Evolutionary conservation across 2,797 vertebrate species (phyloP).

Genomic region (Danio jaintianensis): DNA sequence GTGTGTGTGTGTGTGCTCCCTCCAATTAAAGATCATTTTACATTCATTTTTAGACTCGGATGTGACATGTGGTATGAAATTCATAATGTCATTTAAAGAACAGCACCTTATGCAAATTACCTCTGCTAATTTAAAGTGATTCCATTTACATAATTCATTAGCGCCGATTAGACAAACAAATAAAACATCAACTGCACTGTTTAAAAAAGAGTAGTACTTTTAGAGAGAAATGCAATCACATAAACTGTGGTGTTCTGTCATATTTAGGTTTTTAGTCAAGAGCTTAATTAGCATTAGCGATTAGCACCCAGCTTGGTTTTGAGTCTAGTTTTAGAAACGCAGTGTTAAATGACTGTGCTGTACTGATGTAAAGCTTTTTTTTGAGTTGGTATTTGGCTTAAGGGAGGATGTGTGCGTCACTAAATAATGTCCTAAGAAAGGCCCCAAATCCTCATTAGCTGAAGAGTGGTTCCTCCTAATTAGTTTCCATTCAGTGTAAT

Average conservation of each 20-base stretch:
- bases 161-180: constrained; percentile 33
- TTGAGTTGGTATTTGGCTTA: constrained; percentile 57
- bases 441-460: constrained; percentile 94
- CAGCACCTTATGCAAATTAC: constrained; percentile 28
- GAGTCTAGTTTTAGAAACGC: not conserved
- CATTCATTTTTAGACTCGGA: constrained; percentile 10
- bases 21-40: constrained; percentile 42
- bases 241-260: not conserved
- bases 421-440: constrained; percentile 86
- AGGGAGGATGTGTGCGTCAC: constrained; percentile 50
- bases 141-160: constrained; percentile 39
- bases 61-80: constrained; percentile 43
- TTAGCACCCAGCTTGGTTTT: constrained; percentile 10
- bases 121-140: constrained; percentile 18
- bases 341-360: constrained; percentile 24
- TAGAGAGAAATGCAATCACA: constrained; percentile 39
- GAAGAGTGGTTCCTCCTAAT: constrained; percentile 96
- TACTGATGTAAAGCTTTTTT: constrained; percentile 14
- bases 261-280: not conserved
- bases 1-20: constrained; percentile 23
- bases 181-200: constrained; percentile 3
- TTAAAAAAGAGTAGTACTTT: constrained; percentile 34
- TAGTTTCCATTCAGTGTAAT: constrained; percentile 97
- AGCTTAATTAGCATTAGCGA: constrained; percentile 10
- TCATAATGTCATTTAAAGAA: constrained; percentile 30